These are phyloP conservation scores for Cricetomys ansorgei DNA, from an alignment of 2,113 vertebrate genomes.

Conservation along the genomic window DNA sequence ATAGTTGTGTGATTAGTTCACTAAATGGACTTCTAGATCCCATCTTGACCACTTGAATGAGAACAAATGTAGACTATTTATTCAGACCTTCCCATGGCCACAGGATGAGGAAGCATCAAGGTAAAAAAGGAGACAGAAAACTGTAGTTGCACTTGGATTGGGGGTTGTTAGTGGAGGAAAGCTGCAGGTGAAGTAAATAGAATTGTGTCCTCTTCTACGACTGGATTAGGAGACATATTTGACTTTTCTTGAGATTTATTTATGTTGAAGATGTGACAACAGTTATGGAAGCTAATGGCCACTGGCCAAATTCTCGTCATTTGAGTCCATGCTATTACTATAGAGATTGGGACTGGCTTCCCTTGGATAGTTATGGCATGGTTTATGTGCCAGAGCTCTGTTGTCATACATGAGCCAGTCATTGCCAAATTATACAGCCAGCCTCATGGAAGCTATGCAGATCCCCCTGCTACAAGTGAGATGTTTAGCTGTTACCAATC, in stretches of 20 bases:
- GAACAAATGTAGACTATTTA: neutral
- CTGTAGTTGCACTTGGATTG: neutral
- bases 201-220: neutral
- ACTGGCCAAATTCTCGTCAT: neutral
- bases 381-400: neutral
- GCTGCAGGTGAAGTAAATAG: neutral
- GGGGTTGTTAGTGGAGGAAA: neutral
- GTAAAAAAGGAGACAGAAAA: neutral
- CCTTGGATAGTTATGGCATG: neutral
- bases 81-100: neutral
- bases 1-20: neutral
- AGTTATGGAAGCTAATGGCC: neutral
- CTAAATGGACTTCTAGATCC: neutral
- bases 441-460: neutral
- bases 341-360: neutral
- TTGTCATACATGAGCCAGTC: neutral
- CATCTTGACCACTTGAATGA: neutral
- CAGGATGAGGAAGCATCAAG: neutral
- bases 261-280: neutral
- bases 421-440: neutral
- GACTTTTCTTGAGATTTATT: neutral
- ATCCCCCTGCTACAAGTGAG: neutral
- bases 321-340: neutral
- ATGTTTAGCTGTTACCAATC: constrained; percentile 20
- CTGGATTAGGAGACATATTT: neutral